phyloP scores from a whole-genome alignment of 2,888 invertebrate species.

The Xanthorhoe designata region DNA sequence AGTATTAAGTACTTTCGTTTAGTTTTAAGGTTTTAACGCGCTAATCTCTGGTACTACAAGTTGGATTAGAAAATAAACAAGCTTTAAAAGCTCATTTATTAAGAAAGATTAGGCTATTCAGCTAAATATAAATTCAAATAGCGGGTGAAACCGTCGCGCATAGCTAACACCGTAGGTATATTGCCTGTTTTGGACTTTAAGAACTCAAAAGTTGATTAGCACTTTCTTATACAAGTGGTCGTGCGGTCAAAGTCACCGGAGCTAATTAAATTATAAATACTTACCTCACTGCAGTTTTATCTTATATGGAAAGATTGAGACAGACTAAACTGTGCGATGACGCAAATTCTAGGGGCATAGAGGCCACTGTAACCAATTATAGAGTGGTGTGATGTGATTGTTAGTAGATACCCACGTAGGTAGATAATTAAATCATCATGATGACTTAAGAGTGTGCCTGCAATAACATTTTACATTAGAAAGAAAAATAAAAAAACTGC shows the following conservation, averaged over 20 bases:
- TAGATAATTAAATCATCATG: background rate
- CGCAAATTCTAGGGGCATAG: background rate
- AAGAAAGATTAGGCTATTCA: too few species aligned
- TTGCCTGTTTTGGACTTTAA: background rate
- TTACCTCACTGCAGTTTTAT: conserved; percentile 12
- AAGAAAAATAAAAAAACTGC: too few species aligned
- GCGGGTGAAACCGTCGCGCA: too few species aligned
- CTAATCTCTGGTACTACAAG: too few species aligned
- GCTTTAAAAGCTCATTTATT: too few species aligned
- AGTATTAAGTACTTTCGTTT: too few species aligned
- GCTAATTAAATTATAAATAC: background rate
- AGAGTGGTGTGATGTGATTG: background rate
- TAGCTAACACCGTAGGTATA: too few species aligned
- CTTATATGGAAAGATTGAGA: background rate
- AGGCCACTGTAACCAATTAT: conserved; percentile 3
- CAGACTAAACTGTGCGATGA: conserved; percentile 12
- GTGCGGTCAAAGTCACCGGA: background rate
- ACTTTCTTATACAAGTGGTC: background rate
- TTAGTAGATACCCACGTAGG: conserved; percentile 1
- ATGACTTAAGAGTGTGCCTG: too few species aligned
- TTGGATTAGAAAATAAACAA: too few species aligned
- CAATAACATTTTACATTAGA: too few species aligned
- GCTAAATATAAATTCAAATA: too few species aligned
- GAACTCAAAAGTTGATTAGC: background rate
- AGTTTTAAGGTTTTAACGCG: too few species aligned